These are phyloP conservation scores for Drosophila melanica DNA, from an alignment of 1,140 invertebrate genomes.

Conservation along the genomic window DNA sequence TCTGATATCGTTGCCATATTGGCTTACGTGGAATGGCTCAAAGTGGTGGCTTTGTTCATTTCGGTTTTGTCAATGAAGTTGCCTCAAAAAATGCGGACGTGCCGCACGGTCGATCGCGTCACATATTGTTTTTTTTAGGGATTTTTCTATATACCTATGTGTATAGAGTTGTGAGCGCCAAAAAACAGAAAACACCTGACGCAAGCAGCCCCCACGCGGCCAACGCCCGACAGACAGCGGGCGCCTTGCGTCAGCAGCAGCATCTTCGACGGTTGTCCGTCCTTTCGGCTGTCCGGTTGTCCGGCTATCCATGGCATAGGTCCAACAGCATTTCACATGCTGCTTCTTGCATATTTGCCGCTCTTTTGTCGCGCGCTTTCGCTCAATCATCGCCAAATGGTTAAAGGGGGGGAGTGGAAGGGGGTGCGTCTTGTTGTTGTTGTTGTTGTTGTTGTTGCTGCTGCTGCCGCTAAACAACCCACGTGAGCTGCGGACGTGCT, in stretches of 20 bases:
- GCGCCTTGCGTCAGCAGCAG: conserved; percentile 1
- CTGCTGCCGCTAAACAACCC: conserved; percentile 1
- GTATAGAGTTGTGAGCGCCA: no score
- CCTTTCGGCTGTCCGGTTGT: not conserved
- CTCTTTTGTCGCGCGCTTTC: conserved; percentile 35
- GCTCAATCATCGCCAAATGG: conserved; percentile 35
- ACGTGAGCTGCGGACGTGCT: conserved; percentile 38
- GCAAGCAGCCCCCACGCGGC: not conserved
- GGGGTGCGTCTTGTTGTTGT: not conserved
- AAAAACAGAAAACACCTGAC: not conserved
- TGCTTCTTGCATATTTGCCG: not conserved
- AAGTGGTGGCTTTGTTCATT: no score
- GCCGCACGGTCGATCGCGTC: not conserved
- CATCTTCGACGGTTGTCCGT: not conserved
- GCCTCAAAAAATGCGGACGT: not conserved
- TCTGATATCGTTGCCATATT: no score
- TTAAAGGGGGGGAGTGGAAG: not conserved
- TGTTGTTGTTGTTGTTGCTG: not conserved
- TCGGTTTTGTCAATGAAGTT: not conserved
- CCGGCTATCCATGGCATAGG: conserved; percentile 25
- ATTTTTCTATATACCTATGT: not conserved
- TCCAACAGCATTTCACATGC: conserved; percentile 23
- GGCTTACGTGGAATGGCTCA: no score
- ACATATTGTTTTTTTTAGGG: not conserved
- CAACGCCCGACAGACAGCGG: not conserved